These are phyloP conservation scores for Mamestra configurata DNA, from an alignment of 1,140 invertebrate genomes.

Conservation along the genomic window DNA sequence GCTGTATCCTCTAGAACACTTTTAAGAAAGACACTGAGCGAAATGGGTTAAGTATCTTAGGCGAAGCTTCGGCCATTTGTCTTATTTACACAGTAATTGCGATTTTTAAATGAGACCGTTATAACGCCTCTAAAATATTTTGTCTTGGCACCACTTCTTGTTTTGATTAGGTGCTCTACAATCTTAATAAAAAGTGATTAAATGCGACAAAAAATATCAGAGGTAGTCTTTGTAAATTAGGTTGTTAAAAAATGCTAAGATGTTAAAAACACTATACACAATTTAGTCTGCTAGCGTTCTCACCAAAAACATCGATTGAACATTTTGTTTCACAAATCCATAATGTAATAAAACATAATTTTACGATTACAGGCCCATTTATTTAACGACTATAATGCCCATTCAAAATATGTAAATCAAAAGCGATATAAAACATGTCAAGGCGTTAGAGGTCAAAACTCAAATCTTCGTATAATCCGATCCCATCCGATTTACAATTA, in stretches of 20 bases:
- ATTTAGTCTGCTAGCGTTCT: no score
- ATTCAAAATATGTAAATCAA: constrained; percentile 31
- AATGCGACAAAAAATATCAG: constrained; percentile 2
- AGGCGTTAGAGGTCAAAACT: constrained; percentile 34
- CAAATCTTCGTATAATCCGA: constrained; percentile 22
- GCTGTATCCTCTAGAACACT: neutral
- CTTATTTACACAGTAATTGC: constrained; percentile 36
- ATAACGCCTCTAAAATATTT: constrained; percentile 11
- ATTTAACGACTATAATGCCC: neutral
- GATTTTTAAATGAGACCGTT: constrained; percentile 29
- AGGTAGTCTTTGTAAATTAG: neutral
- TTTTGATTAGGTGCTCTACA: constrained; percentile 6
- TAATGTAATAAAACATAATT: neutral
- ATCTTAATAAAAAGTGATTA: constrained; percentile 16
- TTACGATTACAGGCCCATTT: neutral
- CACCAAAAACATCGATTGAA: no score
- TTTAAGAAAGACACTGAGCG: neutral
- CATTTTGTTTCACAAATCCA: neutral
- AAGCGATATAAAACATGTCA: constrained; percentile 22
- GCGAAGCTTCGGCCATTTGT: constrained; percentile 10
- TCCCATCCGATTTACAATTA: constrained; percentile 23
- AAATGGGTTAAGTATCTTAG: constrained; percentile 32
- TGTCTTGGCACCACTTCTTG: constrained; percentile 14
- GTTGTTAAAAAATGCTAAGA: neutral
- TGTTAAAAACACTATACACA: no score